These are phyloP conservation scores for Psittacus erithacus DNA, from an alignment of 2,113 vertebrate species.

Conservation along the genomic window DNA sequence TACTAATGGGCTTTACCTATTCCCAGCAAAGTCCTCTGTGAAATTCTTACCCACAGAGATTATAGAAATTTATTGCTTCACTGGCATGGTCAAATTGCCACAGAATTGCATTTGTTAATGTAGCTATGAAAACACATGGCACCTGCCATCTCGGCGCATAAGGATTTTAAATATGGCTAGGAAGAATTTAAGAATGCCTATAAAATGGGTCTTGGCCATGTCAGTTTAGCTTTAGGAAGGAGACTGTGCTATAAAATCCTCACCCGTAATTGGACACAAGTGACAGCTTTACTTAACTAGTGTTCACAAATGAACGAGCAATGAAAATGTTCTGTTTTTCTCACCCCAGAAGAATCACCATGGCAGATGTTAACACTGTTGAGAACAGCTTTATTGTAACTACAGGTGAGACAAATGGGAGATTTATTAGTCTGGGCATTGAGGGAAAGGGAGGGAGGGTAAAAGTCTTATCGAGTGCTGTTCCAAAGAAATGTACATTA, in stretches of 20 bases:
- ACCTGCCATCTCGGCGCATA: constrained; percentile 18
- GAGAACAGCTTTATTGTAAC: constrained; percentile 55
- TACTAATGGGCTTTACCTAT: constrained; percentile 41
- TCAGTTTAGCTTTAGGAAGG: constrained; percentile 39
- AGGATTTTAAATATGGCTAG: constrained; percentile 56
- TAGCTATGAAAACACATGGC: constrained; percentile 63
- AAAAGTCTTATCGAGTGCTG: neutral
- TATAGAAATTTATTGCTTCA: constrained; percentile 63
- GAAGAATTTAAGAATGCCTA: constrained; percentile 39
- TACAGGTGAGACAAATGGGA: constrained; percentile 65
- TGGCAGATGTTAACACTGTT: constrained; percentile 48
- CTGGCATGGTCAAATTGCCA: constrained; percentile 51
- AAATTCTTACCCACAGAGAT: constrained; percentile 60
- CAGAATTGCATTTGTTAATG: constrained; percentile 64
- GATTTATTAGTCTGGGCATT: constrained; percentile 48
- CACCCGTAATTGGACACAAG: constrained; percentile 57
- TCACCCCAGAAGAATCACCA: constrained; percentile 51
- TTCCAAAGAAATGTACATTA: neutral
- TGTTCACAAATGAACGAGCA: constrained; percentile 57
- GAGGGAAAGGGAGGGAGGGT: neutral
- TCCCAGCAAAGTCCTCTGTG: constrained; percentile 37
- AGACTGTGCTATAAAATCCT: constrained; percentile 42
- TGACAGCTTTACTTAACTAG: constrained; percentile 60
- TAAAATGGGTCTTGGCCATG: constrained; percentile 33
- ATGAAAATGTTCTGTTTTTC: constrained; percentile 48